Evolutionary conservation across 2,797 vertebrate species (phyloP), one percentile per base, ranked within the genome.

Genomic region (Parauchenoglanis punctatus): DNA sequence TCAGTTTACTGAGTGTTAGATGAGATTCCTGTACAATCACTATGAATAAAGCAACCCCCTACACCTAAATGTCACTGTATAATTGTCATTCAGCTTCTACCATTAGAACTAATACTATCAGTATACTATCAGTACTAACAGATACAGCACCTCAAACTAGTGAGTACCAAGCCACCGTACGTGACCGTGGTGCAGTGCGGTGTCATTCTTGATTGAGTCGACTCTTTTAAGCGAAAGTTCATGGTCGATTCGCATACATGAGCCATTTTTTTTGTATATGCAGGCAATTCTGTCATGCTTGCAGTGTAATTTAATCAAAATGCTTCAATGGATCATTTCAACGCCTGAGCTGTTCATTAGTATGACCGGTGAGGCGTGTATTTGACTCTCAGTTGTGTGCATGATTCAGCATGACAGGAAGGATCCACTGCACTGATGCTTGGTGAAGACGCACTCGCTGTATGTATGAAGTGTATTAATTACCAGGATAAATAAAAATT

Each of bases 321-420:
- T 35, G 76, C 76, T 80, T 58, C 25, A 18, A 0, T 31, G 49
- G 49, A 54, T 28, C 75, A 54, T 54, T 77, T 18, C 18, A 80
- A 6, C 2, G 18, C 28, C 76, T 35, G 54, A 58, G 77, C 31
- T 35, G 54, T 23, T 59, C 77, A 59, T 80, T 59, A 80, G 56
- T 31, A 59, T 59, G 54, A 59, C 54, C 23, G 77, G 28, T 80
- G 31, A 80, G 28, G 77, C 77, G 11, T 80, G 54, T 40, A 5
- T 59, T 31, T 56, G 10, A 80, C 12, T 80, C 54, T 58, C 18
- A 80, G 76, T 23, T 35, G 31, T 80, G 77, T 80, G 56, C 18
- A 54, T 56, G 75, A 77, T 77, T 13, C 75, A 77, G n/a, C n/a
- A 77, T 35, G 77, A 59, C 77, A 35, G 25, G 25, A 76, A 76